These are phyloP conservation scores for Minunthozetes semirufus DNA, from an alignment of 2,888 invertebrate genomes.

Conservation along the genomic window DNA sequence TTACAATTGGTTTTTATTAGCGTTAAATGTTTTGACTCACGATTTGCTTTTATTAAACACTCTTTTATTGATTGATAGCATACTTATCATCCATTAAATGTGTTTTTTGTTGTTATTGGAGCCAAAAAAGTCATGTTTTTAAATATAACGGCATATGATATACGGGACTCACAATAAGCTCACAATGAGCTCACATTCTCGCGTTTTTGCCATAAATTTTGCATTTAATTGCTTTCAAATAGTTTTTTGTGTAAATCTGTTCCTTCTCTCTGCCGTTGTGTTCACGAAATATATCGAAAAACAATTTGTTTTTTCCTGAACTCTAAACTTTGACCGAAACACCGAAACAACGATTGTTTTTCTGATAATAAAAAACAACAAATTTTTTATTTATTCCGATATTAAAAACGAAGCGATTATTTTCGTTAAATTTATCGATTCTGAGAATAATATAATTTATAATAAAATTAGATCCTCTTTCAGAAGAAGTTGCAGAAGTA, in stretches of 20 bases:
- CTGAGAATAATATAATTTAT: neutral
- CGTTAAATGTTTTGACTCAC: slow-evolving; percentile 4
- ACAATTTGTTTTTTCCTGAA: neutral
- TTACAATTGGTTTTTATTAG: neutral
- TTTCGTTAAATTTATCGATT: neutral
- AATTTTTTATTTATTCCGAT: no score
- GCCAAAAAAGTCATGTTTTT: slow-evolving; percentile 2
- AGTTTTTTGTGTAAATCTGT: neutral
- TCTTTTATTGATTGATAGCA: neutral
- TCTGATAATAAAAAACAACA: neutral
- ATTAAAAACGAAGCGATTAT: neutral
- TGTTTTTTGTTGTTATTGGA: neutral
- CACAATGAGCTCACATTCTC: neutral
- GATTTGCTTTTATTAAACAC: neutral
- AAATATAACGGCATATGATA: neutral
- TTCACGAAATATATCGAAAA: neutral
- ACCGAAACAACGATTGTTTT: neutral
- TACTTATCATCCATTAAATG: slow-evolving; percentile 9
- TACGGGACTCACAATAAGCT: no score
- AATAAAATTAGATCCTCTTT: neutral
- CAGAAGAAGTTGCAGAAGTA: no score
- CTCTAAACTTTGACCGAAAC: neutral
- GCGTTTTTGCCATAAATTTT: neutral
- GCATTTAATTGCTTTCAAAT: neutral
- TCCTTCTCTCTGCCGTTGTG: neutral